Evolutionary conservation across 64 coral and sea anemone species (phyloP), one percentile per base, ranked within the genome.

Genomic region (Trachythela sp.): DNA sequence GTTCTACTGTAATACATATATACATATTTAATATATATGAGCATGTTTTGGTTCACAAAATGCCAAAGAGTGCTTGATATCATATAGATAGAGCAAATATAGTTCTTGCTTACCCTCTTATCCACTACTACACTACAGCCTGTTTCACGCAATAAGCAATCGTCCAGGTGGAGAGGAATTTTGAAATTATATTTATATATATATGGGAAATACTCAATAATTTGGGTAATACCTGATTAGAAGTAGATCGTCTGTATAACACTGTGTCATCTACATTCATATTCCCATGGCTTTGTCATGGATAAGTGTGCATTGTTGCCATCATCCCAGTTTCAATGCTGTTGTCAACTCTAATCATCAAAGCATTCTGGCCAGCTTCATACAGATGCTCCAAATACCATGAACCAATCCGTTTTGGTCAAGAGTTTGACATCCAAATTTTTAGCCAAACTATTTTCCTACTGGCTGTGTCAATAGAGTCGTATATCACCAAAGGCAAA

Each of bases 181-280:
- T n/a, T n/a, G n/a, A n/a, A n/a, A n/a, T n/a, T n/a, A n/a, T n/a
- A n/a, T n/a, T n/a, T n/a, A n/a, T n/a, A n/a, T n/a, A n/a, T n/a
- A n/a, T n/a, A n/a, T n/a, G n/a, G n/a, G n/a, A n/a, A n/a, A n/a
- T n/a, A n/a, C n/a, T n/a, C n/a, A n/a, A n/a, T n/a, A n/a, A n/a
- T n/a, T n/a, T n/a, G n/a, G n/a, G n/a, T 72, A 26, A 29, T 72
- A n/a, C 68, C 68, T 72, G 68, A 72, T 72, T 72, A 72, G 68
- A 72, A 72, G 68, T 72, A 72, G 68, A 72, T 72, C 17, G 68
- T 10, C 1, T 26, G 26, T 72, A 72, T 72, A 72, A 72, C 68
- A 72, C 68, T 22, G 68, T 72, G 68, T 72, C 26, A 27, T 14
- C 26, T 72, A 26, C 68, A 72, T 72, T 26, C 68, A 72, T 72